Evolutionary conservation across 2,113 vertebrate genomes (phyloP).

Genomic region (Oncorhynchus nerka): DNA sequence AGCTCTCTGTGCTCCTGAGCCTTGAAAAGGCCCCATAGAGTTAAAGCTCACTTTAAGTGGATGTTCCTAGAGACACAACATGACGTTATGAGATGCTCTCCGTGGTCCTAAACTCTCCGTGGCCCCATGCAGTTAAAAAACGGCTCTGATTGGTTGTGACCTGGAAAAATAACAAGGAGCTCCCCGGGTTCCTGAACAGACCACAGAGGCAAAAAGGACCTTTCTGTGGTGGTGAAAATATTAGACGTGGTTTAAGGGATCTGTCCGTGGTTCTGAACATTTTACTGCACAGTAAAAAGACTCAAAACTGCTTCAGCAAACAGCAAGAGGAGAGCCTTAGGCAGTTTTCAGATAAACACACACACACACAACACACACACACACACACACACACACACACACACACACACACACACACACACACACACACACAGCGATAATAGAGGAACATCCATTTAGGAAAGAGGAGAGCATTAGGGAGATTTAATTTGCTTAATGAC

Average conservation of each 20-base stretch:
- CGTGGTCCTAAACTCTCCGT: constrained; percentile 27
- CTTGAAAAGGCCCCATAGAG: not conserved
- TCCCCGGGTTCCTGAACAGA: not conserved
- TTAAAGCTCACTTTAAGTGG: no score
- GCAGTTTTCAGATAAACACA: no score
- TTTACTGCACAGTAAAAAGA: constrained; percentile 47
- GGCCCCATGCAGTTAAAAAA: no score
- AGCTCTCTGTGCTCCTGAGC: no score
- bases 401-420: no score
- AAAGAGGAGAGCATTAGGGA: constrained; percentile 65
- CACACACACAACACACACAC: constrained; percentile 38
- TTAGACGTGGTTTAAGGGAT: no score
- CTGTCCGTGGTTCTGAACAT: not conserved
- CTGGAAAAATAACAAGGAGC: constrained; percentile 5
- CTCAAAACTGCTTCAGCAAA: no score
- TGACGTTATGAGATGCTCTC: not conserved
- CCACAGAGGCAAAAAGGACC: not conserved
- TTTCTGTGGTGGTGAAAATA: not conserved
- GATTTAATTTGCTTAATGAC: constrained; percentile 67
- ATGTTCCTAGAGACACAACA: no score
- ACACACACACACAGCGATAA: constrained; percentile 18
- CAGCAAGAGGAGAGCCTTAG: no score
- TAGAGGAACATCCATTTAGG: constrained; percentile 53
- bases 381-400: not conserved
- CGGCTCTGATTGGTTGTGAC: constrained; percentile 28